Conservation (phyloP, 2,888 invertebrate genomes). For the Chesias legatella region DNA sequence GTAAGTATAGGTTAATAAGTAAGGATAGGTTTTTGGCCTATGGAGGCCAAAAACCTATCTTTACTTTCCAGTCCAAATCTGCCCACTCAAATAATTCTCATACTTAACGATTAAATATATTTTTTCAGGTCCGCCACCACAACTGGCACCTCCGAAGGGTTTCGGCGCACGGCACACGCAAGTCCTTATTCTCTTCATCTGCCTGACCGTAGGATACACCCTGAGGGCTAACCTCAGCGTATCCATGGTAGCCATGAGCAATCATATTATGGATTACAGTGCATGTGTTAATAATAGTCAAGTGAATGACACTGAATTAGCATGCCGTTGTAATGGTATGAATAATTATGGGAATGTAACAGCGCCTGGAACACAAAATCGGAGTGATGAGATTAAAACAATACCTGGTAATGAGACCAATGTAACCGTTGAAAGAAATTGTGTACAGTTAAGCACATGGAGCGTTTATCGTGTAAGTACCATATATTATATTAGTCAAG, state of each 20-base stretch:
- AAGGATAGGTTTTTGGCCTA: too few relatives aligned
- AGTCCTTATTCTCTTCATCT: conserved; percentile 46
- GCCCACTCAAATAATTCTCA: too few relatives aligned
- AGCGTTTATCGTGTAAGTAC: conserved; percentile 48
- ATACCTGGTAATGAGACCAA: background rate
- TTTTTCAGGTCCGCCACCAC: conserved; percentile 27
- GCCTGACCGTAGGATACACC: conserved; percentile 42
- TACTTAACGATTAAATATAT: background rate
- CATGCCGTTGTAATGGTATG: background rate
- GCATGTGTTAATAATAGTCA: background rate
- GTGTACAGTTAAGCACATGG: conserved; percentile 29
- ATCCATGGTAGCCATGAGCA: conserved; percentile 61
- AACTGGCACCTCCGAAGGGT: conserved; percentile 35
- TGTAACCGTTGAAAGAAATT: background rate
- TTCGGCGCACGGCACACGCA: conserved; percentile 55
- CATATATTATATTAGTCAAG: too few relatives aligned
- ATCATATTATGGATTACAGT: conserved; percentile 16
- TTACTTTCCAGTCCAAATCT: too few relatives aligned
- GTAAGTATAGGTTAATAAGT: too few relatives aligned
- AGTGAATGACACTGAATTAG: background rate
- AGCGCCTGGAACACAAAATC: background rate
- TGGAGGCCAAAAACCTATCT: too few relatives aligned
- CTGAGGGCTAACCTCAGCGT: conserved; percentile 51
- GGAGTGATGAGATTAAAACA: background rate
- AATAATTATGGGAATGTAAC: too few relatives aligned